Base-by-base conservation (phyloP, 2,113 vertebrate genomes). In the Anthoscopus minutus region DNA sequence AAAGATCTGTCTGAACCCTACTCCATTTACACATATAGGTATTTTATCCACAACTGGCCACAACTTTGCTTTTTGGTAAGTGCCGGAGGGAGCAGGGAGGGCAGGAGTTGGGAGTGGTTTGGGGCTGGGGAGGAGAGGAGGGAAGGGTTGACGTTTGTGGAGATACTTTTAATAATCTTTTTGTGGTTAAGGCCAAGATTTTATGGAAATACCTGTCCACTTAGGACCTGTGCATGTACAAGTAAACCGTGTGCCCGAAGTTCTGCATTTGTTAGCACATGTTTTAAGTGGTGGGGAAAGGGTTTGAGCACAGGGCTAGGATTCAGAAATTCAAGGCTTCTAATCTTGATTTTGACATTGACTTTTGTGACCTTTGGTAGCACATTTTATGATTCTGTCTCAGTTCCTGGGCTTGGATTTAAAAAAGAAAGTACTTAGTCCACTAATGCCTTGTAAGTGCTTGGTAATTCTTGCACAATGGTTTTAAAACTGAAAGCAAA, bases 41-140 rank as follows among this genome's bases (percentile, higher is more conserved):
- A 99, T 99, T 99, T 99, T 98, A 99, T 99, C 98, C 99, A 99
- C 98, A 99, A 99, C 98, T 99, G 99, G 99, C 99, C 99, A 88
- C 99, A 99, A 98, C 99, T 99, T 97, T 99, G 99, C 98, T 99
- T 99, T 98, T 98, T 99, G 99, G 99, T 99, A 98, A 99, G 99
- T 99, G 94, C 93, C 19, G 20, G 74, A 73, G 60, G 81, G 88
- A 83, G 42, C 28, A 20, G 71, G 86, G 77, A 56, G 86, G 92
- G 92, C 47, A 80, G 58, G 56, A 93, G 66, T 7, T 73, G 95
- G 95, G 93, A 86, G 74, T 80, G 95, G 85, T 74, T 85, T 78
- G 64, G 89, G 87, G 45, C 66, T 44, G 93, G 92, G 85, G 81
- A 81, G 85, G 92, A 48, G 51, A 77, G 50, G 71, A 48, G 85